Base-by-base conservation (phyloP, 2,113 vertebrate species). In the Grantiella picta region DNA sequence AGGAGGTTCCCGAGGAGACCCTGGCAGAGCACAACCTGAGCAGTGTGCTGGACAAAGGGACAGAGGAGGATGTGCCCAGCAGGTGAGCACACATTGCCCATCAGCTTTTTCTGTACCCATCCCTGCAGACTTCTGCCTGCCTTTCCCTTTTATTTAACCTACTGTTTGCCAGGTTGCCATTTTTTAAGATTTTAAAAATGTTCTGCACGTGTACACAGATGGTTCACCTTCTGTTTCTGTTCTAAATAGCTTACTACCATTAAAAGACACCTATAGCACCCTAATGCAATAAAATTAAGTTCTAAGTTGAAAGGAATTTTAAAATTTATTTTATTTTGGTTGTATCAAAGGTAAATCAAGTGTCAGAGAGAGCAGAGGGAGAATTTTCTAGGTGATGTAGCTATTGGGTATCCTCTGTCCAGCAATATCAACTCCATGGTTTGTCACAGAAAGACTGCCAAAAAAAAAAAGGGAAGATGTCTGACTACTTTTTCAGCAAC, bases 1-100 rank as follows among this genome's bases (percentile, higher is more conserved):
- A 99, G 96, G 99, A 99, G 95, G 99, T 99, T 9, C 99, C 99
- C 0, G 99, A 99, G 90, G 99, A 99, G 97, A 99, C 99, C 0
- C 97, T 99, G 94, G 99, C 99, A 0, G 99, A 99, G 73, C 99
- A 99, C 96, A 99, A 99, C 96, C 98, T 99, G 40, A 99, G 99
- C 98, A 99, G 98, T 1, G 98, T 99, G 60, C 96, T 99, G 95
- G 99, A 99, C 98, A 99, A 99, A 89, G 98, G 97, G 33, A 93
- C 98, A 0, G 98, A 98, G 11, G 98, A 98, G 19, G 99, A 99
- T 68, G 97, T 97, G 40, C 98, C 98, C 92, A 99, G 99, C 97
- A 99, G 99, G 99, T 99, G 70, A 97, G 97, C 76, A 60, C 19
- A 19, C 11, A 0, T 8, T 50, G 15, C 54, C 40, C 52, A 3